Evolutionary conservation across 1,140 invertebrate genomes (phyloP), one percentile per base, ranked within the genome.

Genomic region (Drosophila punjabiensis): DNA sequence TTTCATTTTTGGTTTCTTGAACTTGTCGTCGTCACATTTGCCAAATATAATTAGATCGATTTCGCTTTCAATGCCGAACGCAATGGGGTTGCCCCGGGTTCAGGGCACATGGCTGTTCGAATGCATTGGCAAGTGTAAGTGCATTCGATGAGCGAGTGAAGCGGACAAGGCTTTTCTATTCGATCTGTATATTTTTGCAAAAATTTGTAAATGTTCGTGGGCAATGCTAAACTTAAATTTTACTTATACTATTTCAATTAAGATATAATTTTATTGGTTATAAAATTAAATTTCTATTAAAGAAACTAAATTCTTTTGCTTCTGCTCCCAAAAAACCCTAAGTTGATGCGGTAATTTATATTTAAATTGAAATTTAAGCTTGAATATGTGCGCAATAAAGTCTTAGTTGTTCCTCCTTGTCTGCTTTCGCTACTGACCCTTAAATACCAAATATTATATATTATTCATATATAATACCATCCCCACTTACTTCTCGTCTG

Each of bases 401-500:
- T 30, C 4, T 28, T 28, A 8, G 3, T 9, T 28, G 7, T 24
- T 47, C 5, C 14, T 16, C 43, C 10, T 52, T 48, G 43, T 50
- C 24, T 30, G 6, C 14, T 50, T 28, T 14, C 7, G 13, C 13
- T 48, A 13, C 18, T 47, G 20, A 24, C 20, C 5, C 14, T 39
- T 16, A 41, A 24, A 41, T 8, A 45, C 10, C 32, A 53, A 13
- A 45, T 45, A 32, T 20, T 5, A 11, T 43, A 24, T 6, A 20
- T 8, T 8, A 20, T 56, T 0, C 6, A 39, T 4, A 32, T 14
- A 24, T 20, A n/a, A 6, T 35, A n/a, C 4, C 11, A 8, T 7
- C 30, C 2, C 13, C 30, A 97, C 97, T 97, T 95, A 98, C 97
- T 97, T 95, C 97, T 95, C 30, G 96, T 95, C 5, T 94, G 94